Base-by-base conservation (phyloP, 1,140 invertebrate species). In the Scylla paramamosain region DNA sequence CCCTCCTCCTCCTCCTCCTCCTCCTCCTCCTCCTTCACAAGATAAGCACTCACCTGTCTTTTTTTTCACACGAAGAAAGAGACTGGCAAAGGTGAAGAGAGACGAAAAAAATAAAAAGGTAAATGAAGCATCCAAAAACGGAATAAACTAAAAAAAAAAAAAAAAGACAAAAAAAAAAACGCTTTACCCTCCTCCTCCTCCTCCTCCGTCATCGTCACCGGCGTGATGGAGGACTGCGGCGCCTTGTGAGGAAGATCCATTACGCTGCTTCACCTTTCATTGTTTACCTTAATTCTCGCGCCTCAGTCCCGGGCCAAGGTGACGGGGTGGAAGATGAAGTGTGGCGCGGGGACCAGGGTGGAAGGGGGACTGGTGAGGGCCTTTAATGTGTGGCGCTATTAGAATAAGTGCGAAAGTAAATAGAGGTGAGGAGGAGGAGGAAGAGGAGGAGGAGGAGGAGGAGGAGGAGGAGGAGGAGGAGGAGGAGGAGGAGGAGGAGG, bases 181-280 rank as follows among this genome's bases (percentile, higher is more conserved):
- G 52, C 16, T 59, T 7, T 14, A 48, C 4, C 52, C 52, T 20
- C 52, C 52, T 20, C 52, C 52, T 20, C 52, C 52, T 20, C 52
- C 52, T 20, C 52, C 52, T 20, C 52, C 52, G 52, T 12, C 52
- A 12, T 59, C 52, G 10, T 20, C 52, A 12, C 16, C 16, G 52
- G 67, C 52, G 20, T 77, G 67, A n/a, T 77, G 67, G 67, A n/a
- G 67, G 67, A 20, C 67, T 59, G 67, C 20, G 67, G 67, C 67
- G 67, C 67, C 67, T 77, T 77, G 67, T 77, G 67, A 77, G n/a
- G 67, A 77, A 77, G 67, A 77, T 77, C 67, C 67, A 77, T 77
- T 77, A 77, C 67, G 16, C n/a, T 20, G 67, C 67, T 20, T 77
- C 67, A n/a, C 67, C 67, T n/a, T n/a, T 77, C 67, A 77, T 77